phyloP scores from a whole-genome alignment of 2,113 vertebrate genomes.

The Labrus mixtus region DNA sequence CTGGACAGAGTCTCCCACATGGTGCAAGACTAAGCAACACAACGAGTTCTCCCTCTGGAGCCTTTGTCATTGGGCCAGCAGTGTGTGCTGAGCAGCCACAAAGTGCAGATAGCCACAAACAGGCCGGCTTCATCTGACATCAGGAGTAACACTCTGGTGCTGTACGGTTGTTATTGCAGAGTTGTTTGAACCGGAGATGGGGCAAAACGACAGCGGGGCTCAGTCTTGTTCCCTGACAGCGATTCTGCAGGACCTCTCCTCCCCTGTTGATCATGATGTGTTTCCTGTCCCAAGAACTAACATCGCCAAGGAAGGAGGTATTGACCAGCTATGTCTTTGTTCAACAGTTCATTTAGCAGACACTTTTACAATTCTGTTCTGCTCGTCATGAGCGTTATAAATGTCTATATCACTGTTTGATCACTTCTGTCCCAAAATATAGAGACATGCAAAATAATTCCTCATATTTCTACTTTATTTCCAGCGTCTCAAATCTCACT shows the following conservation, averaged over 20 bases:
- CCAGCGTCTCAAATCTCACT: background rate
- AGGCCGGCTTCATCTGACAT: conserved; percentile 14
- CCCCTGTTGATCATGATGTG: conserved; percentile 45
- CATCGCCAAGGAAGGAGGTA: conserved; percentile 65
- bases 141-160: conserved; percentile 33
- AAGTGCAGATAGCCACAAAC: conserved; percentile 31
- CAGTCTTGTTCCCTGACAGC: conserved; percentile 32
- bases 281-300: conserved; percentile 31
- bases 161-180: conserved; percentile 66
- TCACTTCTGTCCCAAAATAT: background rate
- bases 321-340: conserved; percentile 1
- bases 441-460: background rate
- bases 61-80: conserved; percentile 38
- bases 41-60: conserved; percentile 56
- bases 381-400: background rate
- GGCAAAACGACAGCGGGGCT: conserved; percentile 46
- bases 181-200: conserved; percentile 54
- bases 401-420: background rate
- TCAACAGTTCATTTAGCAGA: too few species aligned
- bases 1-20: conserved; percentile 71
- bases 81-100: conserved; percentile 44
- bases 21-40: conserved; percentile 59
- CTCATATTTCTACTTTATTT: background rate
- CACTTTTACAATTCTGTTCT: background rate
- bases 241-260: conserved; percentile 52